Conservation (phyloP, 2,797 vertebrate species). For the Notolabrus celidotus region DNA sequence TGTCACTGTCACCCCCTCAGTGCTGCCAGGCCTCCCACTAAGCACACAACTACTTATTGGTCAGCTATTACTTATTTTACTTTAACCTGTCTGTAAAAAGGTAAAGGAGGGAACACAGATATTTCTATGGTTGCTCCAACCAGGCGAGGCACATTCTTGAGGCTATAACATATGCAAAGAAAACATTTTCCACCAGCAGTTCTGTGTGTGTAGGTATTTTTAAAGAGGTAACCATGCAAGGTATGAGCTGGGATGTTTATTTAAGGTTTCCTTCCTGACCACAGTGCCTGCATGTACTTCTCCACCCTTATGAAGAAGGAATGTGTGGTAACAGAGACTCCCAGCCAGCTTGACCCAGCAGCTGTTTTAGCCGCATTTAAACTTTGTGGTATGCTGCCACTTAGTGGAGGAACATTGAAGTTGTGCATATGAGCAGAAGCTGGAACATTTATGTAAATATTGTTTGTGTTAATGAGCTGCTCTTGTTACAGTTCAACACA, state of each 20-base stretch:
- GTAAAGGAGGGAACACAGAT: conserved; percentile 9
- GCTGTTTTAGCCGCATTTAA: conserved; percentile 14
- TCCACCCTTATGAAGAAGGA: conserved; percentile 73
- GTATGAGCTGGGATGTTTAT: conserved; percentile 65
- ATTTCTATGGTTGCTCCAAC: neutral
- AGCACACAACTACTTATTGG: conserved; percentile 24
- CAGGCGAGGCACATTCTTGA: conserved; percentile 15
- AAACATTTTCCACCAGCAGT: conserved; percentile 16
- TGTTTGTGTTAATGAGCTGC: neutral
- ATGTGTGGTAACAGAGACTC: conserved; percentile 59
- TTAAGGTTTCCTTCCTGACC: conserved; percentile 80
- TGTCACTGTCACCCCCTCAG: conserved; percentile 42
- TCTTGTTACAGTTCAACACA: neutral
- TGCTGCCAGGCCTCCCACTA: conserved; percentile 29
- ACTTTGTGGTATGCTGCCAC: conserved; percentile 53
- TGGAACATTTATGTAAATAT: neutral
- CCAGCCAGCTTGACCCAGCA: conserved; percentile 36
- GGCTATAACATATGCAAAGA: neutral
- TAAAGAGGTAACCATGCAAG: conserved; percentile 36
- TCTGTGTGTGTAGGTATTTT: conserved; percentile 7
- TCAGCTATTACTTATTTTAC: conserved; percentile 48
- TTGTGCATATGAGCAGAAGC: neutral
- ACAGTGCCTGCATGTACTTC: conserved; percentile 59
- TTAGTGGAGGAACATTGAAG: conserved; percentile 51
- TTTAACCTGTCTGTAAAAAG: conserved; percentile 40